These are phyloP conservation scores for Apodemus speciosus DNA, from an alignment of 2,113 vertebrate genomes.

Conservation along the genomic window DNA sequence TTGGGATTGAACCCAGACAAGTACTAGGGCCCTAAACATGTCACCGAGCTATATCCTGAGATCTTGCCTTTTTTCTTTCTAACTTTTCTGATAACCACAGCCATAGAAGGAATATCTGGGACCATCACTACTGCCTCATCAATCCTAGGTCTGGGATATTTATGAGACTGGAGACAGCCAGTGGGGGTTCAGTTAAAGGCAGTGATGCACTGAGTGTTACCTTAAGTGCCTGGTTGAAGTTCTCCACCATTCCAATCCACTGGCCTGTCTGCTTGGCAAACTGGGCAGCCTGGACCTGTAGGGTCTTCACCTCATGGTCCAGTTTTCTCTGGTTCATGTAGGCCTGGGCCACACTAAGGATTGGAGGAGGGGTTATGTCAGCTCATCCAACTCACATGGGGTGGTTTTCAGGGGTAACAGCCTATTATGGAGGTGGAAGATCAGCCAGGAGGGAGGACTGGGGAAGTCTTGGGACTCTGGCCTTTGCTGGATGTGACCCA, in stretches of 20 bases:
- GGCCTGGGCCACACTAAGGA: slow-evolving; percentile 92
- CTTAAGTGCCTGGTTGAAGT: slow-evolving; percentile 97
- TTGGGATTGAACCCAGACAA: not conserved
- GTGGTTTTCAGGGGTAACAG: not conserved
- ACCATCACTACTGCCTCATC: not conserved
- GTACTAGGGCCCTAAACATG: not conserved
- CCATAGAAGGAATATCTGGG: not conserved
- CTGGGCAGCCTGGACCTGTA: slow-evolving; percentile 95
- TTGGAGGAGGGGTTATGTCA: slow-evolving; percentile 1
- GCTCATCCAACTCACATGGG: not conserved
- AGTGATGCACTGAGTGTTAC: slow-evolving; percentile 65
- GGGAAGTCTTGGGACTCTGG: slow-evolving; percentile 4
- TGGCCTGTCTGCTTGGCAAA: slow-evolving; percentile 96
- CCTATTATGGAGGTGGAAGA: not conserved
- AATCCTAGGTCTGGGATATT: not conserved
- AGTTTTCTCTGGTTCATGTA: slow-evolving; percentile 97
- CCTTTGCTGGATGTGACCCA: not conserved
- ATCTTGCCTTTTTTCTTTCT: not conserved
- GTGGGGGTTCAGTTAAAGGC: not conserved
- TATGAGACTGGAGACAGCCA: not conserved
- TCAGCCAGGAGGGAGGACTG: slow-evolving; percentile 8
- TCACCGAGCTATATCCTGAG: not conserved
- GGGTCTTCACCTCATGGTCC: slow-evolving; percentile 96
- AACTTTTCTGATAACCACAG: not conserved
- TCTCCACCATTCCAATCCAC: slow-evolving; percentile 97